Evolutionary conservation across 2,888 invertebrate species (phyloP), one percentile per base, ranked within the genome.

Genomic region (Spicauda simplicius): DNA sequence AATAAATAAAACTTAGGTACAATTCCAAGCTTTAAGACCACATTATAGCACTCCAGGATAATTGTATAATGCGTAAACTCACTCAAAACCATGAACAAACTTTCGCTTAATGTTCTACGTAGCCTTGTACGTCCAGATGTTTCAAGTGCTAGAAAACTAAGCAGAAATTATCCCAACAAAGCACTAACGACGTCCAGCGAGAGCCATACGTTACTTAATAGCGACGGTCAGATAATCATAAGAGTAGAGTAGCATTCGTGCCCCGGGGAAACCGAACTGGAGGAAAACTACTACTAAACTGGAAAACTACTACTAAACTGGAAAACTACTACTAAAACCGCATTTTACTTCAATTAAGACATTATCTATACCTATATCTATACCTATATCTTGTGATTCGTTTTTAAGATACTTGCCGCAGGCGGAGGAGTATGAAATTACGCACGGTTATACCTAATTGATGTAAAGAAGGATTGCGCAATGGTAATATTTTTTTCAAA

Each of bases 171-270:
- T 59, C 33, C 18, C 48, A 59, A 59, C 65, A 60, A 59, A 65
- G 55, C 19, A 19, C 48, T 66, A 66, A 66, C 65, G 45, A 65
- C 30, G 66, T 60, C 66, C 55, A 55, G 48, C 12, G 66, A 54
- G 66, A 66, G 33, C 55, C 66, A 66, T 66, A 60, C 60, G 48
- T 66, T 65, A 65, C 54, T 66, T 55, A 66, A 66, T 50, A 60
- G 25, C 59, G 30, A 53, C 65, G 45, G 65, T 53, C 65, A 55
- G 54, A 54, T 54, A 16, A 60, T 66, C 60, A 66, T 66, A 33
- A 65, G 53, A 20, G 30, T 54, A 54, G 52, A 53, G 20, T 53
- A 50, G 10, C 50, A 65, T 59, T 19, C 54, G 11, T 25, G 25
- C 53, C 19, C 54, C 16, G 5, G 59, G 65, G 64, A 58, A 41